Percentiles rank a stretch among this genome's conserved stretches.
Evolutionary conservation across 2,797 vertebrate genomes (phyloP).

Genomic region (Myiotriccus ornatus): DNA sequence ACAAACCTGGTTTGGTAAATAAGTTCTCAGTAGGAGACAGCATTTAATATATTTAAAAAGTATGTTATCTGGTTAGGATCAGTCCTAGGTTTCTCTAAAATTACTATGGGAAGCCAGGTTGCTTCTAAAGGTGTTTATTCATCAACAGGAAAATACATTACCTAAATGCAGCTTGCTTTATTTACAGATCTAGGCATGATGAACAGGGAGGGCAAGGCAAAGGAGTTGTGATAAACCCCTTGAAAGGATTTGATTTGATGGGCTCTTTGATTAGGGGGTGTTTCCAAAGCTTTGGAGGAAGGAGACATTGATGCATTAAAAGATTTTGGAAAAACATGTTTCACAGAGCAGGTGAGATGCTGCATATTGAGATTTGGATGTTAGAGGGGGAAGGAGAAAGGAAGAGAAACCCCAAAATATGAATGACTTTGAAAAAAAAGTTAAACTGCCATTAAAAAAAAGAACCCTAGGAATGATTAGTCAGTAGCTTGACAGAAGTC

Average conservation of each 20-base stretch:
- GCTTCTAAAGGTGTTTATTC: background rate
- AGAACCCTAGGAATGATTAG: background rate
- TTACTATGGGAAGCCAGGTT: background rate
- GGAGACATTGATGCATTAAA: background rate
- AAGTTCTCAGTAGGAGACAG: background rate
- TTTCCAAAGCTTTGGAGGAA: background rate
- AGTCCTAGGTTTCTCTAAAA: background rate
- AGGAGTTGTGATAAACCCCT: background rate
- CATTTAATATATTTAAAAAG: conserved; percentile 1
- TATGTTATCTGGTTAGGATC: conserved; percentile 16
- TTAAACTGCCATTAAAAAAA: background rate
- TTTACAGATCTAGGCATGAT: background rate
- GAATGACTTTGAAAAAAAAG: background rate
- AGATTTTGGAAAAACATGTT: background rate
- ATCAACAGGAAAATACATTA: background rate
- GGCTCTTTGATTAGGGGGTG: background rate
- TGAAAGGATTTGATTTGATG: background rate
- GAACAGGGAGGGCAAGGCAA: background rate
- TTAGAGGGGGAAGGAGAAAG: background rate
- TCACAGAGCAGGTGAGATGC: background rate
- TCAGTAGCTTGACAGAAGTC: background rate
- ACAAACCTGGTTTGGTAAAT: background rate
- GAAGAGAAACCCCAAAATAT: background rate
- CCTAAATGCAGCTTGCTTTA: background rate
- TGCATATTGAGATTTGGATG: background rate